Percentiles rank a stretch among this genome's conserved stretches.
Conservation (phyloP, 1,140 invertebrate genomes). For the Bombus difficillimus region DNA sequence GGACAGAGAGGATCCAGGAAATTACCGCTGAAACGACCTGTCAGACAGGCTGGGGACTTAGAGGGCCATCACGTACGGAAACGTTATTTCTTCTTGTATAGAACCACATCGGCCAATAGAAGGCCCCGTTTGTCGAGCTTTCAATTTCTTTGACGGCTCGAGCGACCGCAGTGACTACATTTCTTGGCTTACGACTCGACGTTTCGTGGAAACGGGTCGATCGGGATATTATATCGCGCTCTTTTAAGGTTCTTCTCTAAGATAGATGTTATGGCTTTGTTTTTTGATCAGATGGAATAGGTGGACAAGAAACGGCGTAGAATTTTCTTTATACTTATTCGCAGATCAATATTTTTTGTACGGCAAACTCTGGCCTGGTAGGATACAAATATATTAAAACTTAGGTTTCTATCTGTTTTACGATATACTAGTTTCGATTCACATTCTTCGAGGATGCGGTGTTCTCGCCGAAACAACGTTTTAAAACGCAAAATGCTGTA, state of each 20-base stretch:
- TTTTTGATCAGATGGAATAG: too few relatives aligned
- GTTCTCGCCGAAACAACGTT: too few relatives aligned
- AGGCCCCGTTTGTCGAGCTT: background rate
- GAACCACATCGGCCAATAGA: background rate
- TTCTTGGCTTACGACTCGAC: background rate
- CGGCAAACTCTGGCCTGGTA: too few relatives aligned
- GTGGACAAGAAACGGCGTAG: too few relatives aligned
- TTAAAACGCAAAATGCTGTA: too few relatives aligned
- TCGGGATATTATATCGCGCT: background rate
- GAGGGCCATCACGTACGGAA: background rate
- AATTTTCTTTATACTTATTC: too few relatives aligned
- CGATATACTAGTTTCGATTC: too few relatives aligned
- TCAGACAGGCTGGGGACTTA: background rate
- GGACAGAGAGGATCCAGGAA: slow-evolving; percentile 53
- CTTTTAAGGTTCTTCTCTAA: background rate
- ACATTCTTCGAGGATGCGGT: too few relatives aligned
- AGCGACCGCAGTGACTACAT: background rate
- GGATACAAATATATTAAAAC: too few relatives aligned
- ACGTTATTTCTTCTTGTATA: slow-evolving; percentile 3
- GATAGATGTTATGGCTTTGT: too few relatives aligned
- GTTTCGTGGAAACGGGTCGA: background rate
- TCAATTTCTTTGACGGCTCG: background rate
- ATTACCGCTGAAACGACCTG: slow-evolving; percentile 51
- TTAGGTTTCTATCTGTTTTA: too few relatives aligned
- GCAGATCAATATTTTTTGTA: too few relatives aligned